Base-by-base conservation (phyloP, 2,888 invertebrate species). In the Steinernema carpocapsae region DNA sequence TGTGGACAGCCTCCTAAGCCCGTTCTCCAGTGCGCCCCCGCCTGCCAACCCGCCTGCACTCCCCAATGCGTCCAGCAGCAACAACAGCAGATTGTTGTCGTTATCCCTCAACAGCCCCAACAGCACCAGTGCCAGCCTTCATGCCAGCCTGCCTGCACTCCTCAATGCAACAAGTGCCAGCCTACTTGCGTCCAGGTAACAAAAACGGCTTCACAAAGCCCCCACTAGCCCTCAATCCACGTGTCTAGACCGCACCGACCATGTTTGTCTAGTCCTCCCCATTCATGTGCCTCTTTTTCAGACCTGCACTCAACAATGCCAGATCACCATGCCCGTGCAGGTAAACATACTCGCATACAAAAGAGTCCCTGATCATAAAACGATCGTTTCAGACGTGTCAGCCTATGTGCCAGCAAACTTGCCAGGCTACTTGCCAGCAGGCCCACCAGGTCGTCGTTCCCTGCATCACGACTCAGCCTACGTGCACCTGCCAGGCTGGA, bases 11-110 rank as follows among this genome's bases (percentile, higher is more conserved):
- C 64, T 32, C 64, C 64, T 14, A 14, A 29, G 37, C 64, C 64
- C 12, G 64, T 64, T 29, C 64, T 64, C 64, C 64, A 64, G 64
- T 64, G 64, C 32, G 64, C 64, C 32, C 64, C 64, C 2, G 64
- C 64, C 17, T 64, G 64, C 32, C 64, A 64, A 19, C 64, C 64
- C 32, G 29, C 64, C 32, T 64, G 64, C 37, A 64, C 64, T 29
- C 64, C 64, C 32, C 64, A 64, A 64, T 64, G 64, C 64, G 64
- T 64, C 14, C 64, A 64, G 64, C 64, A 64, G 19, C 64, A 64
- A 37, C 64, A 64, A 29, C 64, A 64, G 32, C 64, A 64, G 32
- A 64, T 64, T 17, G 37, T 64, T 32, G 64, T 64, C 6, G 64
- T 64, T 29, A 29, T 64, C 17, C 64, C 64, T 12, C 48, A 48